These are phyloP conservation scores for Cheilosia vulpina DNA, from an alignment of 2,888 invertebrate genomes.

Conservation along the genomic window DNA sequence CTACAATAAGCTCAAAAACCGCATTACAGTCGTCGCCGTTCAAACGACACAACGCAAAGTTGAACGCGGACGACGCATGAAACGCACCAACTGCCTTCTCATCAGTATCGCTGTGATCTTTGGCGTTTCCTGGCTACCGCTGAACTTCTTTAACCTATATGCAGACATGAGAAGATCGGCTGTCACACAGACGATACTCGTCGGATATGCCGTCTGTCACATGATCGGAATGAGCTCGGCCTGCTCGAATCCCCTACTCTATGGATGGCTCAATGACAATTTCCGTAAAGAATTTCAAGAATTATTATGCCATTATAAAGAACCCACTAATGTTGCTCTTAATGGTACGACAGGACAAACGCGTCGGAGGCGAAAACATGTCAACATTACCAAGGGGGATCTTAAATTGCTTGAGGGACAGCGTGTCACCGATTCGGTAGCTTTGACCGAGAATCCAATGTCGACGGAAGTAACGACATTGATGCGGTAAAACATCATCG, in stretches of 20 bases:
- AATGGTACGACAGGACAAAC: conserved; percentile 82
- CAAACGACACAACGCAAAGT: conserved; percentile 81
- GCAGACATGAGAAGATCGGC: conserved; percentile 86
- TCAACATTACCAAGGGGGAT: conserved; percentile 81
- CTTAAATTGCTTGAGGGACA: conserved; percentile 80
- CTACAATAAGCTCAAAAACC: conserved; percentile 89
- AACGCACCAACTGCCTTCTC: conserved; percentile 93
- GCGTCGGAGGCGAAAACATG: conserved; percentile 80
- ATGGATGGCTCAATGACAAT: conserved; percentile 97
- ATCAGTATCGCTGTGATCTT: conserved; percentile 94
- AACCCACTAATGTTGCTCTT: conserved; percentile 83
- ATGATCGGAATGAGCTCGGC: conserved; percentile 94
- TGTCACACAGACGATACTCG: conserved; percentile 85
- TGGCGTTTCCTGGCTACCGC: conserved; percentile 94
- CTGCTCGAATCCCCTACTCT: conserved; percentile 95
- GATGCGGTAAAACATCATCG: conserved; percentile 80
- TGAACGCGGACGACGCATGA: conserved; percentile 89
- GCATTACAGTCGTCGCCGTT: conserved; percentile 84
- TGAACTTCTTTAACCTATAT: conserved; percentile 93
- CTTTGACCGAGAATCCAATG: conserved; percentile 82
- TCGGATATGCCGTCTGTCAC: conserved; percentile 87
- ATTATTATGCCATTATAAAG: conserved; percentile 86
- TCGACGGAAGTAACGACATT: conserved; percentile 81
- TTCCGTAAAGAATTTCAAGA: conserved; percentile 95
- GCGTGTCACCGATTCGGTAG: conserved; percentile 80